These are phyloP conservation scores for Apis florea DNA, from an alignment of 1,140 invertebrate species.

Conservation along the genomic window DNA sequence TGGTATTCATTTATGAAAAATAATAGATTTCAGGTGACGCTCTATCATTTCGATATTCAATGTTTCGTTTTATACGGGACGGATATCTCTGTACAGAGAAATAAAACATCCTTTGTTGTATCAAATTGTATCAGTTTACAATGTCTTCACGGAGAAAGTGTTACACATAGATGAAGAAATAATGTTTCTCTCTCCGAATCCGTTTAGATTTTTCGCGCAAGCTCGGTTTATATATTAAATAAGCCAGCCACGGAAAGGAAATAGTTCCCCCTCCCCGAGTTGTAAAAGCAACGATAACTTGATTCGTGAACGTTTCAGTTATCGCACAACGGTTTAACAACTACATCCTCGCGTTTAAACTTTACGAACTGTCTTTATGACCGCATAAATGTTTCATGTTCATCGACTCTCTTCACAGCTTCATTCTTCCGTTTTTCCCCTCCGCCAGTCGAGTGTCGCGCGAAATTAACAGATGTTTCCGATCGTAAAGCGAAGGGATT, in stretches of 20 bases:
- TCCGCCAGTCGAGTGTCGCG: background rate
- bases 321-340: slow-evolving; percentile 48
- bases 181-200: background rate
- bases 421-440: slow-evolving; percentile 39
- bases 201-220: background rate
- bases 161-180: no score
- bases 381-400: slow-evolving; percentile 61
- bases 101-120: no score
- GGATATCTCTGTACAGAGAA: no score
- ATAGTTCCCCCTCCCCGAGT: slow-evolving; percentile 46
- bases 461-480: slow-evolving; percentile 24
- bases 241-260: background rate
- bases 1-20: no score
- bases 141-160: no score
- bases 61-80: no score
- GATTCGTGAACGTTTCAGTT: slow-evolving; percentile 25
- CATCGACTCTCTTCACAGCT: slow-evolving; percentile 48
- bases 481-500: background rate
- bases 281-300: slow-evolving; percentile 38
- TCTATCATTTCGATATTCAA: no score
- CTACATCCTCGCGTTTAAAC: slow-evolving; percentile 52
- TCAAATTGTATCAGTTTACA: background rate
- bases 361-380: slow-evolving; percentile 63
- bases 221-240: background rate
- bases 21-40: no score